phyloP scores from a whole-genome alignment of 2,113 vertebrate species.

The Mormyrus lacerda region DNA sequence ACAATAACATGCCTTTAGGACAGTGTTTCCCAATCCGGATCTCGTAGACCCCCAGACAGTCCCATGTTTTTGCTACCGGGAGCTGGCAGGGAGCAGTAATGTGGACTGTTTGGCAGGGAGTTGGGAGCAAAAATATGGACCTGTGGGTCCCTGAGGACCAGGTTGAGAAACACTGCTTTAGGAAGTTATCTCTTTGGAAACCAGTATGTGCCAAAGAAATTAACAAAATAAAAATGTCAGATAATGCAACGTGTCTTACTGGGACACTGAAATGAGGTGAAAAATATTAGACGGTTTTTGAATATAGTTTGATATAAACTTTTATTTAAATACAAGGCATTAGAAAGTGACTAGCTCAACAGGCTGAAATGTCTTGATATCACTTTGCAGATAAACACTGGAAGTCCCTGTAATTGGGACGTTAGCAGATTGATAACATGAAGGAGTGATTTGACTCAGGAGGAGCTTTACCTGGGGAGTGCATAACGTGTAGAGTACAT shows the following conservation, averaged over 20 bases:
- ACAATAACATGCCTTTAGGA: background rate
- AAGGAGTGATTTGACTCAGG: background rate
- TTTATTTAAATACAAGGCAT: background rate
- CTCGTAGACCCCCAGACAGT: background rate
- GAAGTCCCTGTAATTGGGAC: background rate
- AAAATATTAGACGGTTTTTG: background rate
- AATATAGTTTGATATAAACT: background rate
- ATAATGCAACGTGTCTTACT: background rate
- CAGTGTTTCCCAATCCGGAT: background rate
- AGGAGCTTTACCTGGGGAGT: background rate
- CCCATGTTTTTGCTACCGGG: background rate
- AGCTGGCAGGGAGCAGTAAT: background rate
- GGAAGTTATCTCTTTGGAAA: background rate
- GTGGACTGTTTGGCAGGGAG: background rate
- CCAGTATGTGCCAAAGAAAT: background rate
- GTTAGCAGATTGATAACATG: background rate
- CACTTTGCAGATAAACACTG: background rate
- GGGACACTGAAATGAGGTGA: background rate
- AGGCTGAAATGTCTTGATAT: background rate
- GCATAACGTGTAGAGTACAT: background rate
- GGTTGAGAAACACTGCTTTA: background rate
- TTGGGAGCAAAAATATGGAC: background rate
- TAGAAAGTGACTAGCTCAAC: background rate
- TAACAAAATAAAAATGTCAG: background rate
- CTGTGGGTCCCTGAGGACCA: background rate